phyloP scores from a whole-genome alignment of 37 sponge, comb jelly and placozoan species.

The Dysidea cf. avara region DNA sequence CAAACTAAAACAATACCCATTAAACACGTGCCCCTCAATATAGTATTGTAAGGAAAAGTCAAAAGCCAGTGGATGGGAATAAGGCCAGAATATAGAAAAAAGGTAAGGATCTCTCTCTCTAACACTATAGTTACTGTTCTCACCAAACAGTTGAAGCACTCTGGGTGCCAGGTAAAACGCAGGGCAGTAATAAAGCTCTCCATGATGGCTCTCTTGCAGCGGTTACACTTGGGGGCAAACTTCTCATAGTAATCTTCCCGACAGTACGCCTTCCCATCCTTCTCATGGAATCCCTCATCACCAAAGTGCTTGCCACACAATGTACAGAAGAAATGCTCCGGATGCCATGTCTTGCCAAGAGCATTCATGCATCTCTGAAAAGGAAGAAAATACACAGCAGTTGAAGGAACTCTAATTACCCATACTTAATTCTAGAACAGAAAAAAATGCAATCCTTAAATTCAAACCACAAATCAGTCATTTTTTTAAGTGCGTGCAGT shows the following conservation, averaged over 20 bases:
- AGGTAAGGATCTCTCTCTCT: no score
- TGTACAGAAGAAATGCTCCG: conserved; percentile 97
- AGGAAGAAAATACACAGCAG: conserved; percentile 5
- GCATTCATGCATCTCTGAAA: conserved; percentile 91
- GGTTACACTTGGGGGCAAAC: conserved; percentile 92
- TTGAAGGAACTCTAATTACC: conserved; percentile 12
- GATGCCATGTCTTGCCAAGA: conserved; percentile 96
- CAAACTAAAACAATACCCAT: no score
- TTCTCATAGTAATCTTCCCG: conserved; percentile 95
- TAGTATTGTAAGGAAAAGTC: no score
- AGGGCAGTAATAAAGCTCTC: conserved; percentile 92
- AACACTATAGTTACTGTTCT: conserved; percentile 6
- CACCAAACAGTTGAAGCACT: conserved; percentile 97
- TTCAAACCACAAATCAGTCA: not conserved
- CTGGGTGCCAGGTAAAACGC: conserved; percentile 91
- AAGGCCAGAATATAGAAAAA: no score
- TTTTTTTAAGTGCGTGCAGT: not conserved
- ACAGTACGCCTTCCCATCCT: conserved; percentile 95
- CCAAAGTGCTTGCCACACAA: conserved; percentile 94
- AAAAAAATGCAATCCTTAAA: not conserved
- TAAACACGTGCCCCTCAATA: no score
- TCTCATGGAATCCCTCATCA: conserved; percentile 88
- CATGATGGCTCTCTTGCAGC: conserved; percentile 91
- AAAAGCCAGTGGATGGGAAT: no score
- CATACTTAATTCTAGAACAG: not conserved